Evolutionary conservation across 2,888 invertebrate species (phyloP).

Genomic region (Heteromurus nitidus): DNA sequence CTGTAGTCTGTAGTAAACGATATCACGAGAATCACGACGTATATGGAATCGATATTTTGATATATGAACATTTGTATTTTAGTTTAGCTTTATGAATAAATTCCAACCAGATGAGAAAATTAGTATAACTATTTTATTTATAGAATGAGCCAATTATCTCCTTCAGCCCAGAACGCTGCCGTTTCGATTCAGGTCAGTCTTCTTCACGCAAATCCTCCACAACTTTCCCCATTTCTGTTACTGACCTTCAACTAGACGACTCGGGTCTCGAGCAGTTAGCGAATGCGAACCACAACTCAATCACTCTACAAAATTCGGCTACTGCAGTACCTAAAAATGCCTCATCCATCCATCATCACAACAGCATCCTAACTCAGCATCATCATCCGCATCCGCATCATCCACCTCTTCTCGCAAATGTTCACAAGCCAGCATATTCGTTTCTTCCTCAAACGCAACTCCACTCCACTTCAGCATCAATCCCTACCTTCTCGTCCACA

Average conservation of each 20-base stretch:
- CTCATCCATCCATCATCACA: constrained; percentile 15
- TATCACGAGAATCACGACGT: too few relatives aligned
- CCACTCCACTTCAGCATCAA: constrained; percentile 3
- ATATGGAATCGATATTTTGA: too few relatives aligned
- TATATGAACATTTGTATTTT: too few relatives aligned
- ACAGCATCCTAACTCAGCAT: background rate
- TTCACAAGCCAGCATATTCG: constrained; percentile 17
- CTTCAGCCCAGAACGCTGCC: constrained; percentile 70
- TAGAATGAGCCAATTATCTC: constrained; percentile 70
- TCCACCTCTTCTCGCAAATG: background rate
- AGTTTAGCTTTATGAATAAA: too few relatives aligned
- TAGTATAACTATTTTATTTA: background rate
- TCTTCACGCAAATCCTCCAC: constrained; percentile 48
- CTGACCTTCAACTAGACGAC: constrained; percentile 46
- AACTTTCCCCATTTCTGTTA: constrained; percentile 50
- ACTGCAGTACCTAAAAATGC: constrained; percentile 2
- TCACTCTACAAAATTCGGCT: constrained; percentile 24
- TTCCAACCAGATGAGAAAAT: too few relatives aligned
- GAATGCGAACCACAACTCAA: constrained; percentile 29
- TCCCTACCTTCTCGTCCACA: constrained; percentile 9
- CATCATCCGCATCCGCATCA: constrained; percentile 16
- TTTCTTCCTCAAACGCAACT: constrained; percentile 33
- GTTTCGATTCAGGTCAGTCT: constrained; percentile 60
- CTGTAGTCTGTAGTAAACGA: too few relatives aligned
- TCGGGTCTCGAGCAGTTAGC: background rate